Base-by-base conservation (phyloP, 2,113 vertebrate genomes). In the Prunella fulvescens region DNA sequence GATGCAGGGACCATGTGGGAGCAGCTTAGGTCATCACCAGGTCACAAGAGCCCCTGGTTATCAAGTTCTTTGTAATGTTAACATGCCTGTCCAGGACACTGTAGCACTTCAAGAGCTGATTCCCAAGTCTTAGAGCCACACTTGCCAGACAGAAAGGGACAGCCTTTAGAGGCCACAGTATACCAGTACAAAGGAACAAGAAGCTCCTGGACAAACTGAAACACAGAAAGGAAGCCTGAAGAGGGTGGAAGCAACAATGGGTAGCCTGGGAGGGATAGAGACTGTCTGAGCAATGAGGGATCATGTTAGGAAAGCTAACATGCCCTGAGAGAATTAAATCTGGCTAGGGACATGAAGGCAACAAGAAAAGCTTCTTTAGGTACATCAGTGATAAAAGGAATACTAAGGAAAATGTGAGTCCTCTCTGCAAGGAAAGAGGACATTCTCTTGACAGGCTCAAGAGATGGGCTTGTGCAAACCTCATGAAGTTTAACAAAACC, bases 1-100 rank as follows among this genome's bases (percentile, higher is more conserved):
- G 39, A 74, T 19, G 4, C 15, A 25, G 1, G 11, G 40, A 24
- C 31, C 11, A 5, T n/a, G 25, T 0, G 0, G 25, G 22, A 80
- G 53, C 19, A 47, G 26, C 26, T 58, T 12, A 53, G 74, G 39
- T 14, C 50, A 72, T 12, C 24, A 80, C 6, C n/a, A 82, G 33
- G 28, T 45, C 7, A 2, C 19, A 53, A 26, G 0, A 44, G 31
- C 14, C 25, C 1, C 14, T 48, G 39, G 35, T 56, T 54, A 8
- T 25, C 29, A 25, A 57, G 6, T 16, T 88, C 40, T 71, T 42
- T 13, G 3, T 20, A 40, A 48, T 12, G 15, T 45, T 61, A 62
- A 40, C 3, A 26, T 6, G 7, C 10, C 31, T 47, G 35, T 12
- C 42, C 3, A 2, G 48, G 20, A 60, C 88, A 54, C 66, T 14